Conservation (phyloP, 2,888 invertebrate genomes). For the Adineta ricciae region DNA sequence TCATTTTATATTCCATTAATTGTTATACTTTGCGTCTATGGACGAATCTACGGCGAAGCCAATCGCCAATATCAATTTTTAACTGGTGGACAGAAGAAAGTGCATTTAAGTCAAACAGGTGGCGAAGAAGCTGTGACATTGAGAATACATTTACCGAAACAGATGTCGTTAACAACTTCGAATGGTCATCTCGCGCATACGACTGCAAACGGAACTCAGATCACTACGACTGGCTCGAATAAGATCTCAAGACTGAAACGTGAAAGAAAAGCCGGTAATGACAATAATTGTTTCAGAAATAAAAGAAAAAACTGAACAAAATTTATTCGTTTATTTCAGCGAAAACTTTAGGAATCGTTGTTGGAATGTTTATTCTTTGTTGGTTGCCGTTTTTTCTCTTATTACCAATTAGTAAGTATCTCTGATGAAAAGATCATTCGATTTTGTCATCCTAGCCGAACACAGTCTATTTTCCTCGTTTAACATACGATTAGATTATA, state of each 20-base stretch:
- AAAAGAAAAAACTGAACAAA: too few species aligned
- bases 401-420: slow-evolving; percentile 57
- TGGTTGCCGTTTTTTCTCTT: slow-evolving; percentile 64
- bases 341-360: slow-evolving; percentile 60
- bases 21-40: slow-evolving; percentile 59
- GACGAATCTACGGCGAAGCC: slow-evolving; percentile 56
- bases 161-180: not conserved
- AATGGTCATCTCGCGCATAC: not conserved
- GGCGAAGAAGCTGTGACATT: not conserved
- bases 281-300: too few species aligned
- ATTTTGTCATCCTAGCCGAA: not conserved
- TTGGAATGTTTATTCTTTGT: slow-evolving; percentile 60
- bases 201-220: not conserved
- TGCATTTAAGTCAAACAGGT: not conserved
- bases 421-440: not conserved
- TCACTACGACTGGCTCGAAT: not conserved
- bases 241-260: not conserved
- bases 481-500: not conserved
- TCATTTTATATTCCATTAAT: slow-evolving; percentile 62
- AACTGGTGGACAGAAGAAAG: slow-evolving; percentile 42
- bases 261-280: slow-evolving; percentile 6
- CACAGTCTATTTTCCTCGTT: not conserved
- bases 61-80: slow-evolving; percentile 53
- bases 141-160: not conserved
- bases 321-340: slow-evolving; percentile 43